phyloP scores from a whole-genome alignment of 1,140 invertebrate species.

The Zaprionus davidi region DNA sequence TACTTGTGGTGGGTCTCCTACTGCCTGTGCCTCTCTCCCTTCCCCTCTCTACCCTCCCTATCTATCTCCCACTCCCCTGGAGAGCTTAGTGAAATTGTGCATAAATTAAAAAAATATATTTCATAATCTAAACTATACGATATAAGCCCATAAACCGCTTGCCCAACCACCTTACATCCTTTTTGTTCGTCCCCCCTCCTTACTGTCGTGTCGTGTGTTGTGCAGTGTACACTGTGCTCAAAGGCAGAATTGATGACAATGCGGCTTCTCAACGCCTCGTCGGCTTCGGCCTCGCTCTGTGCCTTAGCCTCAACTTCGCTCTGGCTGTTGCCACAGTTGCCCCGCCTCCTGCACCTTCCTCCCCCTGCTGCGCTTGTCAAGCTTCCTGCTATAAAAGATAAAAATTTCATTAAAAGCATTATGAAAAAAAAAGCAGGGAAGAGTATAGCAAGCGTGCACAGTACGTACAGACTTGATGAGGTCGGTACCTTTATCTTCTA shows the following conservation, averaged over 20 bases:
- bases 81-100: slow-evolving; percentile 62
- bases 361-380: slow-evolving; percentile 22
- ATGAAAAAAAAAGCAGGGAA: slow-evolving; percentile 1
- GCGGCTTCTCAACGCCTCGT: slow-evolving; percentile 75
- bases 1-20: slow-evolving; percentile 49
- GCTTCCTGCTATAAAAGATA: slow-evolving; percentile 73
- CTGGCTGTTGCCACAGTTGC: slow-evolving; percentile 21
- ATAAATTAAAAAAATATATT: slow-evolving; percentile 78
- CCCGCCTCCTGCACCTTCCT: not conserved
- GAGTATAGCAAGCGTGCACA: not conserved
- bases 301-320: not conserved
- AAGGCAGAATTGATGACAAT: slow-evolving; percentile 79
- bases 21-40: not conserved
- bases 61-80: not conserved
- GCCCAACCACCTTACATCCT: slow-evolving; percentile 48
- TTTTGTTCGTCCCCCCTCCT: not conserved
- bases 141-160: slow-evolving; percentile 60
- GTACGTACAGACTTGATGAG: not conserved
- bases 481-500: slow-evolving; percentile 2
- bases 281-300: slow-evolving; percentile 3
- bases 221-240: slow-evolving; percentile 48
- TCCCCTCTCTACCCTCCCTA: not conserved
- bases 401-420: slow-evolving; percentile 81
- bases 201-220: not conserved
- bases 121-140: slow-evolving; percentile 64